Conservation (phyloP, 1,140 invertebrate species). For the Drosophila pruinosa region DNA sequence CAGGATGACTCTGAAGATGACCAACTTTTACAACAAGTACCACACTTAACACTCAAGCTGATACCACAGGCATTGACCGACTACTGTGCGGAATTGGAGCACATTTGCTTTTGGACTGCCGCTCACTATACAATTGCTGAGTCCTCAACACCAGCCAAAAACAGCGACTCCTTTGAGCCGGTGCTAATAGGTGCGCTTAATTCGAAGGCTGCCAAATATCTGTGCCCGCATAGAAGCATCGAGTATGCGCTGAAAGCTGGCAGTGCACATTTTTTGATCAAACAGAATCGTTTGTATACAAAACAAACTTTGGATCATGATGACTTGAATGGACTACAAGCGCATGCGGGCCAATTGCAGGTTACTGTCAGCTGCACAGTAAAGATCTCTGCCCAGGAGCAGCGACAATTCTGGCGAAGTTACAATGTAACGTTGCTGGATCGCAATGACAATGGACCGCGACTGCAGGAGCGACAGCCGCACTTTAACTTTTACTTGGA, state of each 20-base stretch:
- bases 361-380: slow-evolving; percentile 61
- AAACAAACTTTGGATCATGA: slow-evolving; percentile 69
- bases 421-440: slow-evolving; percentile 68
- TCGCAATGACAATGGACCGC: slow-evolving; percentile 79
- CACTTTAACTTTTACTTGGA: slow-evolving; percentile 68
- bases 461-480: slow-evolving; percentile 62
- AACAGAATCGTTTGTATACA: slow-evolving; percentile 66
- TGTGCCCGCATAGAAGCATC: slow-evolving; percentile 55
- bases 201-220: slow-evolving; percentile 66
- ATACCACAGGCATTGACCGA: slow-evolving; percentile 44
- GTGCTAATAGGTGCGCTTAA: slow-evolving; percentile 60
- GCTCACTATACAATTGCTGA: slow-evolving; percentile 72
- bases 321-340: slow-evolving; percentile 50
- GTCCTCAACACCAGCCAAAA: not conserved
- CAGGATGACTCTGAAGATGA: not conserved
- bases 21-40: slow-evolving; percentile 43
- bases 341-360: slow-evolving; percentile 46
- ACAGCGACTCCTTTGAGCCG: slow-evolving; percentile 40
- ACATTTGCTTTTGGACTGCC: slow-evolving; percentile 74
- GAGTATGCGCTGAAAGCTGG: slow-evolving; percentile 58
- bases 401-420: slow-evolving; percentile 52
- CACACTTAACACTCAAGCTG: slow-evolving; percentile 67
- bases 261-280: slow-evolving; percentile 54
- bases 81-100: slow-evolving; percentile 69
- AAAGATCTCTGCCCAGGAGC: slow-evolving; percentile 20